Evolutionary conservation across 1,140 invertebrate species (phyloP).

Genomic region (Achroia grisella): DNA sequence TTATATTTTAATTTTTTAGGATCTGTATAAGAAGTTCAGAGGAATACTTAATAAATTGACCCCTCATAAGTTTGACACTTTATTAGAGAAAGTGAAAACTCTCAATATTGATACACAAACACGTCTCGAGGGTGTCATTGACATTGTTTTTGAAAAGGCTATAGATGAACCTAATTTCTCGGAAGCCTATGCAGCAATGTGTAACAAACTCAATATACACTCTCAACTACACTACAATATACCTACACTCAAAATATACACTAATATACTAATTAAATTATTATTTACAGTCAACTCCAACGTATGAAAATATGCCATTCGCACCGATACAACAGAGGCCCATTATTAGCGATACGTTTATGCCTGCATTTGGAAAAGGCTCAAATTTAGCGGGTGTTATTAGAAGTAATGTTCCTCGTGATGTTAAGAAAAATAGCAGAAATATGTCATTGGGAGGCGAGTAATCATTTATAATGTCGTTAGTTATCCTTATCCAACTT

Average conservation of each 20-base stretch:
- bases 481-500: too few relatives aligned
- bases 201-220: conserved; percentile 79
- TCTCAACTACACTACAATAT: too few relatives aligned
- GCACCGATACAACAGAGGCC: conserved; percentile 45
- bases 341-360: conserved; percentile 52
- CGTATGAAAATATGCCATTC: conserved; percentile 46
- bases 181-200: conserved; percentile 91
- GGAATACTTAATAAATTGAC: conserved; percentile 96
- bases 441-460: conserved; percentile 44
- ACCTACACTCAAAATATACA: too few relatives aligned
- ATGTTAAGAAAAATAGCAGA: conserved; percentile 55
- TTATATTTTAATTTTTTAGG: conserved; percentile 66
- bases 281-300: conserved; percentile 38
- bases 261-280: too few relatives aligned
- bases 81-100: conserved; percentile 84
- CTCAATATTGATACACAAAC: conserved; percentile 88
- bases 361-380: conserved; percentile 50
- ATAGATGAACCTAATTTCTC: conserved; percentile 95
- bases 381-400: conserved; percentile 23
- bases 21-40: conserved; percentile 87
- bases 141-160: conserved; percentile 95
- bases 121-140: conserved; percentile 87
- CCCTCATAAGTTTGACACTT: conserved; percentile 91
- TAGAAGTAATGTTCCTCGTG: conserved; percentile 41
- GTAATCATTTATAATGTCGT: background rate